A percentile compares a stretch with the other conserved stretches of the same genome.
These are phyloP conservation scores for Dipodomys merriami DNA, from an alignment of 2,113 vertebrate species.

Conservation along the genomic window DNA sequence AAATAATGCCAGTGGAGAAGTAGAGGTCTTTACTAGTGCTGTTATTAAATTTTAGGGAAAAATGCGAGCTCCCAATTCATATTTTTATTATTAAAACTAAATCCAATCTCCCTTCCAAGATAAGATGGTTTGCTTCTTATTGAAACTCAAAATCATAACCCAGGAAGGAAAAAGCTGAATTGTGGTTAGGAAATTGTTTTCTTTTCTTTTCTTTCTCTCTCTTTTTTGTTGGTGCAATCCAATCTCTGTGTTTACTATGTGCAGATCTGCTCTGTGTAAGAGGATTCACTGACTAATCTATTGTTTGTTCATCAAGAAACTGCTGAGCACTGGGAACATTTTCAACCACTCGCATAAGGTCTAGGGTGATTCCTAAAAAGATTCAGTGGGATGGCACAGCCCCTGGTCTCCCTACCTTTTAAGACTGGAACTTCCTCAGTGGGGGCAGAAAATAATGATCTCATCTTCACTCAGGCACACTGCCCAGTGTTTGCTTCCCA, in stretches of 20 bases:
- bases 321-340: background rate
- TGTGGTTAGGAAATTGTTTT: conserved; percentile 63
- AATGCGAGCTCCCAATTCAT: conserved; percentile 62
- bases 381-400: background rate
- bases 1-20: conserved; percentile 58
- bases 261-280: conserved; percentile 49
- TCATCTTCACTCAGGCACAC: no score
- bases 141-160: conserved; percentile 55
- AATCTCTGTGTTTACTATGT: conserved; percentile 19
- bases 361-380: background rate
- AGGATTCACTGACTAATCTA: background rate
- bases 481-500: no score
- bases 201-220: no score
- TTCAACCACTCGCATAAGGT: background rate
- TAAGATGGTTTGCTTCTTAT: conserved; percentile 59
- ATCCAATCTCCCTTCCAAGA: conserved; percentile 53
- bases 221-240: no score
- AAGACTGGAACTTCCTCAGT: no score
- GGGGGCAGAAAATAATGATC: no score
- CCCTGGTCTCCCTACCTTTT: no score
- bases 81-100: conserved; percentile 67
- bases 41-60: conserved; percentile 62
- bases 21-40: conserved; percentile 39
- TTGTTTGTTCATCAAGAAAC: conserved; percentile 30
- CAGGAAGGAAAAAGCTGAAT: conserved; percentile 46